These are phyloP conservation scores for Leptopilina syphax DNA, from an alignment of 2,888 invertebrate species.

Conservation along the genomic window DNA sequence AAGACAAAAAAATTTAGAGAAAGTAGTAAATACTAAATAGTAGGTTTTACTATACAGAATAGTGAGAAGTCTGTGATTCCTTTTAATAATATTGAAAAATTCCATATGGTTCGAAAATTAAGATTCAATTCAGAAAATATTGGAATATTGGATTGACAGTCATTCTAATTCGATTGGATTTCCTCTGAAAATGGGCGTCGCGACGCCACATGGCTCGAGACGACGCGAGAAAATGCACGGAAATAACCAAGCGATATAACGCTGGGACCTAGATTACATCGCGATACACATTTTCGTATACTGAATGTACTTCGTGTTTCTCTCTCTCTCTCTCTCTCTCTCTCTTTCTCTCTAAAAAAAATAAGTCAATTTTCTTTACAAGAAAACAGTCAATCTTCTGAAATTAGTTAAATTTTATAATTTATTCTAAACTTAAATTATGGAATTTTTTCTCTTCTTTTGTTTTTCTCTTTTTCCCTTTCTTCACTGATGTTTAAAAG, in stretches of 20 bases:
- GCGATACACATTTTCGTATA: conserved; percentile 11
- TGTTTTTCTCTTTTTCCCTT: too few species aligned
- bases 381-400: too few species aligned
- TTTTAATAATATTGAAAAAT: too few species aligned
- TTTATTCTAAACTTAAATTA: too few species aligned
- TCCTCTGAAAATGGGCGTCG: conserved; percentile 37
- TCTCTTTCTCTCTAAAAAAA: background rate
- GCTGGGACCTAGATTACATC: conserved; percentile 29
- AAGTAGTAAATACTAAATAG: too few species aligned
- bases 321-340: background rate
- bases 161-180: conserved; percentile 30
- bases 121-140: background rate
- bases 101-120: too few species aligned
- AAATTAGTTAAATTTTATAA: too few species aligned
- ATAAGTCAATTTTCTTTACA: background rate
- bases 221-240: conserved; percentile 36
- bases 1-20: too few species aligned
- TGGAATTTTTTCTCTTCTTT: too few species aligned
- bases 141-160: conserved; percentile 2
- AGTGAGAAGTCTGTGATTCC: too few species aligned
- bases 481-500: too few species aligned
- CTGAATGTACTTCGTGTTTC: background rate
- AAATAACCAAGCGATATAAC: conserved; percentile 32
- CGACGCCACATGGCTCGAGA: conserved; percentile 44
- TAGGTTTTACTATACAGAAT: too few species aligned